Conservation (phyloP, 1,140 invertebrate species). For the Mercenaria mercenaria region DNA sequence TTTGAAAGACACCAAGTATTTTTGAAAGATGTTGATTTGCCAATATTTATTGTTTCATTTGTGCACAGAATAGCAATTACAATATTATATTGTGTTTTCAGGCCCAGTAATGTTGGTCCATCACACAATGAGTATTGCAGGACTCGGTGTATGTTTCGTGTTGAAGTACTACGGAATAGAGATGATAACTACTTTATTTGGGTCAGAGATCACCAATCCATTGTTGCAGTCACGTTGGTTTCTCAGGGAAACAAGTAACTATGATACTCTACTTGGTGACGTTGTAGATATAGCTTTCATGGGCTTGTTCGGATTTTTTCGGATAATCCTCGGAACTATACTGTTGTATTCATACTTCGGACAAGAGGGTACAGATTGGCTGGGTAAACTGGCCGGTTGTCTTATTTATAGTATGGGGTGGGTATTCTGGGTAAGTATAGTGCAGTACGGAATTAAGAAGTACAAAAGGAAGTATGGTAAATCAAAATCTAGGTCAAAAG, state of each 20-base stretch:
- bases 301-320: conserved; percentile 80
- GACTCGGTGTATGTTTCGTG: conserved; percentile 73
- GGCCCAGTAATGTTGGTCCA: conserved; percentile 84
- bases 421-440: conserved; percentile 83
- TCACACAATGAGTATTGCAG: conserved; percentile 82
- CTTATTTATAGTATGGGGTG: conserved; percentile 81
- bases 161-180: conserved; percentile 83
- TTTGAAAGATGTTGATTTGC: no score
- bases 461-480: conserved; percentile 75
- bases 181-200: conserved; percentile 82
- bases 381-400: conserved; percentile 77
- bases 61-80: no score
- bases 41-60: no score
- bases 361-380: conserved; percentile 79
- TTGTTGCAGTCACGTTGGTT: conserved; percentile 86
- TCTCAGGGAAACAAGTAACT: conserved; percentile 76
- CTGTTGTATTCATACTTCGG: conserved; percentile 81
- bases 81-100: no score
- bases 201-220: conserved; percentile 85
- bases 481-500: neutral
- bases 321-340: conserved; percentile 80
- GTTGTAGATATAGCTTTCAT: conserved; percentile 82
- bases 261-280: conserved; percentile 76
- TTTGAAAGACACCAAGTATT: no score
- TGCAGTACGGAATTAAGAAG: conserved; percentile 81